Conservation (phyloP, 2,113 vertebrate genomes). For the Dermatemys mawii region DNA sequence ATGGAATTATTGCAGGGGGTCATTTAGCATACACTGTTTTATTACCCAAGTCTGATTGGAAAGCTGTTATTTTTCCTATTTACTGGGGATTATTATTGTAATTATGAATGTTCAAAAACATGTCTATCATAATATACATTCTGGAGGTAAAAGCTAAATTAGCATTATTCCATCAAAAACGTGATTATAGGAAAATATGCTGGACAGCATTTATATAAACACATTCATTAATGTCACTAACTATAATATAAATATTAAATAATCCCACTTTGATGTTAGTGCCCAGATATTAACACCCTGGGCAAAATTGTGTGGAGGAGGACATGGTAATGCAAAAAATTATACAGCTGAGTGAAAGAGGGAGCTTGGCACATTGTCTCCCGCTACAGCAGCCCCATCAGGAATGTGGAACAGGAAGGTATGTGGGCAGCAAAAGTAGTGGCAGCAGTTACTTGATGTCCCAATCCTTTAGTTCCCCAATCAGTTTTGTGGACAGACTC, state of each 20-base stretch:
- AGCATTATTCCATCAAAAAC: constrained; percentile 25
- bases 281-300: background rate
- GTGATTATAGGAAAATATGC: constrained; percentile 18
- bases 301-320: background rate
- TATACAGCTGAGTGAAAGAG: background rate
- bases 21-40: background rate
- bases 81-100: background rate
- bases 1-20: background rate
- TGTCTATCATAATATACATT: background rate
- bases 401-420: no score
- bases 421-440: background rate
- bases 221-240: constrained; percentile 19
- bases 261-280: background rate
- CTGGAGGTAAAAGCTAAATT: constrained; percentile 31
- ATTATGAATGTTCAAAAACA: background rate
- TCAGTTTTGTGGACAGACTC: background rate
- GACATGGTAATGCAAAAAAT: background rate
- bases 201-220: constrained; percentile 14
- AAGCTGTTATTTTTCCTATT: background rate
- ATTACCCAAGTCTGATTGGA: no score
- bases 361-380: background rate
- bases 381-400: background rate
- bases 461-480: no score
- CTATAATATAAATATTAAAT: background rate
- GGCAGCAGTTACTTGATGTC: no score